Base-by-base conservation (phyloP, 2,797 vertebrate species). In the Acipenser oxyrinchus region DNA sequence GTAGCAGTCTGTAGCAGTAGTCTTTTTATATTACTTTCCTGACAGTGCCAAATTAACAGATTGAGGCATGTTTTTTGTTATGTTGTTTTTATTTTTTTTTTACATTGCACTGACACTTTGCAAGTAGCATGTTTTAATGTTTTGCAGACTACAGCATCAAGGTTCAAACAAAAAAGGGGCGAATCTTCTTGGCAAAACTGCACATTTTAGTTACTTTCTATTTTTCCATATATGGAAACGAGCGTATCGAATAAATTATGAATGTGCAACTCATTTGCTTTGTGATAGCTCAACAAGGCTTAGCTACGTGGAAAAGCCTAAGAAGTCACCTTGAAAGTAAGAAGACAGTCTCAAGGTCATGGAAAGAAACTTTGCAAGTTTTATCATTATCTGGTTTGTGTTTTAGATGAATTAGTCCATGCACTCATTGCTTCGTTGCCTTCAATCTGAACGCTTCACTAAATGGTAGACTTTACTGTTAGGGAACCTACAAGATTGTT, bases 401-500 rank as follows among this genome's bases (percentile, higher is more conserved):
- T 90, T 87, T 75, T 84, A 86, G 84, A 78, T 82, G 76, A 78
- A 76, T 80, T 82, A 86, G 88, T 84, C 80, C 59, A 79, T 72
- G 80, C 88, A 86, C 83, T 82, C 87, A 77, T 82, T 0, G 83
- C 88, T 86, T 82, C 81, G 77, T 86, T 74, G 81, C 87, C 87
- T 87, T 84, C 76, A 80, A 82, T 83, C 66, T 65, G 79, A 90
- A 83, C 81, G 81, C 83, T 85, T 90, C 88, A 89, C 88, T 84
- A 83, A 89, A 88, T 83, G 87, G 85, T 90, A 91, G 88, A 88
- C 80, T 87, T 89, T 89, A 86, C 91, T 93, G 90, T 93, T 91
- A 89, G 89, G 90, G 82, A 90, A 89, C 86, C 86, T 90, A 88
- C 88, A 87, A 88, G 85, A 92, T 92, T 90, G 89, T 92, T 92